Conservation (phyloP, 2,113 vertebrate species). For the Osmerus mordax region DNA sequence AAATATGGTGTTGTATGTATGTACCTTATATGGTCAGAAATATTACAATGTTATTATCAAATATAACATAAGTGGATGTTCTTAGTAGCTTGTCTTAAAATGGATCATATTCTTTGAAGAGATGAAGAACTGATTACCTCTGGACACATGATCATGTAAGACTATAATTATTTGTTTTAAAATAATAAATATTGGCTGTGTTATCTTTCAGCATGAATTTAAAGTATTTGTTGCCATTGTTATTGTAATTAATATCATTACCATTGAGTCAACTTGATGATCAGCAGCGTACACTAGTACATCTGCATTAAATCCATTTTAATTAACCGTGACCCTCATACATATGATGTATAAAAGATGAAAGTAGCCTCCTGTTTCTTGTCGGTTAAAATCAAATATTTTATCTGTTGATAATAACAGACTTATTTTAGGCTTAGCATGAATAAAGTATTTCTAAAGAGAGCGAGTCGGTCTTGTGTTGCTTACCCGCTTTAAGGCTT, state of each 20-base stretch:
- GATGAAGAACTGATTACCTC: slow-evolving; percentile 31
- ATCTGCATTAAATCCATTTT: too few species aligned
- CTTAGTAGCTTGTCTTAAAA: slow-evolving; percentile 39
- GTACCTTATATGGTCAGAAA: too few species aligned
- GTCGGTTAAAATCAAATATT: too few species aligned
- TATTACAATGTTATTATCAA: too few species aligned
- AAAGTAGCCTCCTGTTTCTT: neutral
- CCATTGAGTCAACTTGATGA: too few species aligned
- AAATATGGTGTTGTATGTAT: neutral
- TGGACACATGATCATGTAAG: slow-evolving; percentile 44
- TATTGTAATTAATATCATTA: neutral
- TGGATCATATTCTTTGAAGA: slow-evolving; percentile 31
- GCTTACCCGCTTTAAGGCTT: neutral
- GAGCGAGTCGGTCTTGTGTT: neutral
- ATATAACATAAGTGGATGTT: neutral
- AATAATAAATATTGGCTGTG: slow-evolving; percentile 59
- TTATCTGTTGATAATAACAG: too few species aligned
- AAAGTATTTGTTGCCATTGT: slow-evolving; percentile 21
- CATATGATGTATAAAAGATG: neutral
- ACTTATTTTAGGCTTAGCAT: slow-evolving; percentile 44
- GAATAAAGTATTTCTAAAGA: slow-evolving; percentile 47
- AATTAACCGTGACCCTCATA: too few species aligned
- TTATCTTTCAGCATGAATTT: slow-evolving; percentile 62
- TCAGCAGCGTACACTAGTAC: too few species aligned
- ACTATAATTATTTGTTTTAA: slow-evolving; percentile 63